phyloP scores from a whole-genome alignment of 2,113 vertebrate species.

The Pseudolaguvia tuberculata region DNA sequence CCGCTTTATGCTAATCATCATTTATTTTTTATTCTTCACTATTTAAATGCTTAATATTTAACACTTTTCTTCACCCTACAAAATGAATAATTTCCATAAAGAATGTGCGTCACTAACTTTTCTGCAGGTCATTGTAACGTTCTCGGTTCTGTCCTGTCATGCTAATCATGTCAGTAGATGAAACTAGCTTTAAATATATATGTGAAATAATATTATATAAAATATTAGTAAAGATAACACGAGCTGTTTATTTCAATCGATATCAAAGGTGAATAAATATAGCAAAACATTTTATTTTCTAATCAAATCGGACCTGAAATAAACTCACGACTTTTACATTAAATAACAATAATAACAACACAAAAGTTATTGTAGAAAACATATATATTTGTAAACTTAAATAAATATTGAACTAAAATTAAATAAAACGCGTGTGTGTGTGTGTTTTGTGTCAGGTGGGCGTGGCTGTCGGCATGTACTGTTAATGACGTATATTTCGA shows the following conservation, averaged over 20 bases:
- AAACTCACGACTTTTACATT: too few relatives aligned
- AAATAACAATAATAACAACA: too few relatives aligned
- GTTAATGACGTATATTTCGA: too few relatives aligned
- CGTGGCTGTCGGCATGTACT: too few relatives aligned
- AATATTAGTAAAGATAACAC: neutral
- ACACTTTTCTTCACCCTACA: neutral
- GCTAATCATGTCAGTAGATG: neutral
- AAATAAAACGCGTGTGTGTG: too few relatives aligned
- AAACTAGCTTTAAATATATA: neutral
- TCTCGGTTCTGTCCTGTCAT: neutral
- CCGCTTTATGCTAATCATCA: neutral
- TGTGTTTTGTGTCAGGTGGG: too few relatives aligned
- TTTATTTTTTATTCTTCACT: neutral
- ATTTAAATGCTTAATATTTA: neutral
- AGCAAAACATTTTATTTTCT: neutral
- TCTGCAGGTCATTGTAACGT: neutral
- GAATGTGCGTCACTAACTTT: constrained; percentile 9
- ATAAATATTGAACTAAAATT: too few relatives aligned
- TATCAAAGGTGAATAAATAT: neutral
- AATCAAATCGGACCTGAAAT: too few relatives aligned
- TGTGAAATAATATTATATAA: neutral
- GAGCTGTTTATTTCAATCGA: neutral
- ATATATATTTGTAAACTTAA: too few relatives aligned
- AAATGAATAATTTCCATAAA: neutral
- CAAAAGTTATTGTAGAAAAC: too few relatives aligned